phyloP scores from a whole-genome alignment of 2,888 invertebrate species.

The Hyles lineata region DNA sequence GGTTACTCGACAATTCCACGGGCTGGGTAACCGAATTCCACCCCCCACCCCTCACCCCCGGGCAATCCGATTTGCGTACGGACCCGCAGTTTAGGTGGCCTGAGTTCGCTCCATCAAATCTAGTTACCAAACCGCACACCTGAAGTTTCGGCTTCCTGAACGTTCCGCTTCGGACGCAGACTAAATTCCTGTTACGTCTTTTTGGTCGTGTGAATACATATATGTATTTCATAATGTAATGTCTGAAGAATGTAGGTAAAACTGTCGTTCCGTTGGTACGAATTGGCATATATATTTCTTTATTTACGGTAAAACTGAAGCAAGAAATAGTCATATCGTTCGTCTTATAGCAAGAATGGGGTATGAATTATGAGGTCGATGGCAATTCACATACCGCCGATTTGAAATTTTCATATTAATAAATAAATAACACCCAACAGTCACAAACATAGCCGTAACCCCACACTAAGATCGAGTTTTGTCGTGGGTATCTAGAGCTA shows the following conservation, averaged over 20 bases:
- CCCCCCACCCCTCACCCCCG: not conserved
- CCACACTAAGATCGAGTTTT: no score
- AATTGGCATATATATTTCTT: no score
- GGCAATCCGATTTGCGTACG: constrained; percentile 52
- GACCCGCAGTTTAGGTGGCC: constrained; percentile 25
- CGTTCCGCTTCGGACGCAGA: not conserved
- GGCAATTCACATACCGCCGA: no score
- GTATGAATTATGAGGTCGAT: no score
- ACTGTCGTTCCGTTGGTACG: not conserved
- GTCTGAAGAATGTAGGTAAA: not conserved
- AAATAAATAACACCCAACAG: no score
- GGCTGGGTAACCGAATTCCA: not conserved
- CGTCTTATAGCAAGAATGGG: no score
- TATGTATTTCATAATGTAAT: not conserved
- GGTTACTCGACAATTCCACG: constrained; percentile 34
- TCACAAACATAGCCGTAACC: no score
- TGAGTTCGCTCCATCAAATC: constrained; percentile 23
- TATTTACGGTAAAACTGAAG: no score
- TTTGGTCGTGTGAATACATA: not conserved
- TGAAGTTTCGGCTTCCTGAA: constrained; percentile 33
- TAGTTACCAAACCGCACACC: constrained; percentile 35
- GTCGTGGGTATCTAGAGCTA: no score
- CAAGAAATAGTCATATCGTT: no score
- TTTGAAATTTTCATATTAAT: no score
- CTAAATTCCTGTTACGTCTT: not conserved